Percentiles rank a stretch among this genome's conserved stretches.
These are phyloP conservation scores for Ceratosolen solmsi DNA, from an alignment of 1,140 invertebrate genomes.

Conservation along the genomic window DNA sequence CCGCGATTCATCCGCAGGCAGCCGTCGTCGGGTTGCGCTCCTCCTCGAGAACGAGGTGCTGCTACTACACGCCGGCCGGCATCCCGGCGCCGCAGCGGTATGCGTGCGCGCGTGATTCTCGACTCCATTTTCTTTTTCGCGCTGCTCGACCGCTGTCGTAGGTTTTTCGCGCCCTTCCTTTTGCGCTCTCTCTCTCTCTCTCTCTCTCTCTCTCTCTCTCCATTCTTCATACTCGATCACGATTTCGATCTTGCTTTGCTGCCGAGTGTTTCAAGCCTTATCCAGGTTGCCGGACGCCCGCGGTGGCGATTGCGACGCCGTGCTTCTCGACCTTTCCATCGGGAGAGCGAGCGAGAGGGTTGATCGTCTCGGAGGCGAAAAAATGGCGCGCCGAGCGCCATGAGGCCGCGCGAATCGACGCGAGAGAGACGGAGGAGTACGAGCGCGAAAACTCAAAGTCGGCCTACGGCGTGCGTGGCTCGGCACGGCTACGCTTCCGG, in stretches of 20 bases:
- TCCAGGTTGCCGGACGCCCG: background rate
- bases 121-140: constrained; percentile 45
- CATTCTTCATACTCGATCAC: too few species aligned
- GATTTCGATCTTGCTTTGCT: background rate
- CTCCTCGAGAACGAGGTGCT: background rate
- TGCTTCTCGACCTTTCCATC: background rate
- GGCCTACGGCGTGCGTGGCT: background rate
- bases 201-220: too few species aligned
- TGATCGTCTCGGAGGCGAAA: background rate
- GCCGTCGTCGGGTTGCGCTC: background rate
- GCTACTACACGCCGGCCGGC: background rate
- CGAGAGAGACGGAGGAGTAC: background rate
- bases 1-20: background rate
- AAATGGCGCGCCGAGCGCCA: constrained; percentile 49
- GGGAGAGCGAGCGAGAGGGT: background rate
- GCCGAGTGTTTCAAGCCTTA: too few species aligned
- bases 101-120: background rate
- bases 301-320: background rate
- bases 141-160: background rate
- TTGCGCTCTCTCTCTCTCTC: too few species aligned
- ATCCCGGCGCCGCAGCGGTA: background rate
- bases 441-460: constrained; percentile 30
- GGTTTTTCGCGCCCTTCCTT: background rate
- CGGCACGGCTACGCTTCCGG: too few species aligned
- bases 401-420: constrained; percentile 18